Conservation (phyloP, 2,113 vertebrate species). For the Acanthisitta chloris region DNA sequence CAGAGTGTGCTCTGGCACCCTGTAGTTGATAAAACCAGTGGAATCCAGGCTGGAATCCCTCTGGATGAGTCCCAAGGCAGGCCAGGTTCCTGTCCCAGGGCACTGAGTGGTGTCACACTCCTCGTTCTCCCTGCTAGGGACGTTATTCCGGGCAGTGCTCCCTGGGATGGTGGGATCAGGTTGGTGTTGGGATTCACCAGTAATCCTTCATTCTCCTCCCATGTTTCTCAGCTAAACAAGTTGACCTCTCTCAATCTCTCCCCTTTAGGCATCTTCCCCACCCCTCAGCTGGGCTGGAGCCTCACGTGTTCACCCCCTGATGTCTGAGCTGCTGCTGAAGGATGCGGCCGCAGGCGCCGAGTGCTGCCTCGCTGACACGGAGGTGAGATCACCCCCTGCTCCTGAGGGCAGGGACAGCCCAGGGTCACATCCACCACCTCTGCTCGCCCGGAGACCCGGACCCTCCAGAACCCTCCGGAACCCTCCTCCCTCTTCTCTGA, state of each 20-base stretch:
- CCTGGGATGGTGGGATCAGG: too few relatives aligned
- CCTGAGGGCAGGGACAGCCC: neutral
- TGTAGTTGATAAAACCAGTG: rapidly evolving
- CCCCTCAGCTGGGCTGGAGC: neutral
- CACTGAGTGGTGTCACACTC: too few relatives aligned
- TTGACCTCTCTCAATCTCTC: neutral
- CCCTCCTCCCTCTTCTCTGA: neutral
- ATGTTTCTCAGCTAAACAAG: neutral
- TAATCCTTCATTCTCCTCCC: neutral
- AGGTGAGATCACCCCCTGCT: slow-evolving; percentile 5
- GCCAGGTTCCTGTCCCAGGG: too few relatives aligned
- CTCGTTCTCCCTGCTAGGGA: too few relatives aligned
- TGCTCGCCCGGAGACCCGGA: rapidly evolving
- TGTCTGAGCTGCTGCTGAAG: neutral
- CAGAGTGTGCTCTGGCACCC: neutral
- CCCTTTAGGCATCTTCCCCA: neutral
- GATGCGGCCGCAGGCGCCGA: neutral
- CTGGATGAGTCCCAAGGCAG: neutral
- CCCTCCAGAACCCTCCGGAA: neutral
- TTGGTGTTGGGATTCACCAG: neutral
- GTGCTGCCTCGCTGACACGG: neutral
- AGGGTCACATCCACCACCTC: neutral
- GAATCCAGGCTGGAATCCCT: neutral
- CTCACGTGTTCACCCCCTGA: neutral
- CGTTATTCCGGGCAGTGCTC: too few relatives aligned